Conservation (phyloP, 1,140 invertebrate species). For the Ceratosolen fusciceps region DNA sequence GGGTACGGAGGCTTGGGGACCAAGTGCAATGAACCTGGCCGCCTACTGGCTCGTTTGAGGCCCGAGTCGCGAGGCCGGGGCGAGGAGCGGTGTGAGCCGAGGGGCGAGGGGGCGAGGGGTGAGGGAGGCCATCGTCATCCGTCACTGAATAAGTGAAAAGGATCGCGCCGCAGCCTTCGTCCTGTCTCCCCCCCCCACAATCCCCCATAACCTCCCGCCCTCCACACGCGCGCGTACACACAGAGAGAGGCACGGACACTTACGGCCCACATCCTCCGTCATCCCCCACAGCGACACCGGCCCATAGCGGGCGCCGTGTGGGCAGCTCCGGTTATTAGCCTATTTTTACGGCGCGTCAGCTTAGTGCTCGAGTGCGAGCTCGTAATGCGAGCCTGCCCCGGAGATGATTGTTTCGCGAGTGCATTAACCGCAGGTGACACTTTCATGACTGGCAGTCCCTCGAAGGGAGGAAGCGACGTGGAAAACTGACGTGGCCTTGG, state of each 20-base stretch:
- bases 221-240: too few relatives aligned
- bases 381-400: neutral
- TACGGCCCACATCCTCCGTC: too few relatives aligned
- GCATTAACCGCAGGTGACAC: slow-evolving; percentile 21
- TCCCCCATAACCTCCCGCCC: too few relatives aligned
- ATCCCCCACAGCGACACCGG: too few relatives aligned
- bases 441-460: neutral
- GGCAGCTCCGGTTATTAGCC: slow-evolving; percentile 15
- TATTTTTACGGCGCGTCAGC: slow-evolving; percentile 10
- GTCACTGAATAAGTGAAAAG: slow-evolving; percentile 17
- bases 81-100: too few relatives aligned
- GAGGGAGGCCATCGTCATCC: slow-evolving; percentile 5
- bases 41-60: neutral
- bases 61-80: too few relatives aligned
- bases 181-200: too few relatives aligned
- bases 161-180: too few relatives aligned
- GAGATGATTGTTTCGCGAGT: slow-evolving; percentile 17
- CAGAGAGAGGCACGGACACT: too few relatives aligned
- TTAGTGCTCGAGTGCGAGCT: slow-evolving; percentile 7
- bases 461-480: neutral
- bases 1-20: too few relatives aligned
- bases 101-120: too few relatives aligned
- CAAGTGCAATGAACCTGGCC: neutral
- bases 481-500: neutral
- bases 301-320: neutral